phyloP scores from a whole-genome alignment of 2,888 invertebrate genomes.

The Hyles lineata region DNA sequence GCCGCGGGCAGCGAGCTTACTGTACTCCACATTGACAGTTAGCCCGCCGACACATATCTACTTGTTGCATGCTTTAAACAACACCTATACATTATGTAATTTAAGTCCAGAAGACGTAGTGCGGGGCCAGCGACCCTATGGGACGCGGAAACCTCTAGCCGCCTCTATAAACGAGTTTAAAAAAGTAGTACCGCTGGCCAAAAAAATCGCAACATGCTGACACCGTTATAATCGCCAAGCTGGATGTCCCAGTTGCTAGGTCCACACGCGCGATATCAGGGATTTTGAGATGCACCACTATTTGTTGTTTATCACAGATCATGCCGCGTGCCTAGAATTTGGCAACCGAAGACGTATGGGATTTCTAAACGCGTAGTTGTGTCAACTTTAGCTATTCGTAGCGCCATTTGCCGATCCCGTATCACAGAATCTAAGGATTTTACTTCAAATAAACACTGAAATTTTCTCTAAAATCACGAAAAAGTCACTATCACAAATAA shows the following conservation, averaged over 20 bases:
- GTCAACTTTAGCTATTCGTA: conserved; percentile 84
- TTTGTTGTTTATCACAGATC: conserved; percentile 74
- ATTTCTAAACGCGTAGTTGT: conserved; percentile 84
- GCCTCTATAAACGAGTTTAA: conserved; percentile 85
- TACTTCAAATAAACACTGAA: conserved; percentile 75
- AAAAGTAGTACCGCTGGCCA: conserved; percentile 85
- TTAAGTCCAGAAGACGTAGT: conserved; percentile 81
- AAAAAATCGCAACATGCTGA: conserved; percentile 86
- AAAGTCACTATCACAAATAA: conserved; percentile 74
- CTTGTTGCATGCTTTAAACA: conserved; percentile 84
- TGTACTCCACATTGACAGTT: conserved; percentile 85
- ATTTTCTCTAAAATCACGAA: conserved; percentile 70
- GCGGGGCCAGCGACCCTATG: conserved; percentile 84
- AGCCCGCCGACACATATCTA: conserved; percentile 84
- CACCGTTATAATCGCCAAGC: conserved; percentile 86
- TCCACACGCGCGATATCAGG: conserved; percentile 74
- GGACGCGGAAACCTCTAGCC: conserved; percentile 85
- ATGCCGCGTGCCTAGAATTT: conserved; percentile 74
- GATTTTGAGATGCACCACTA: conserved; percentile 78
- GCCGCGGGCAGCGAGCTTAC: conserved; percentile 83
- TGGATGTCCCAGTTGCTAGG: conserved; percentile 84
- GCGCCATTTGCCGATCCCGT: conserved; percentile 84
- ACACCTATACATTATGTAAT: conserved; percentile 85
- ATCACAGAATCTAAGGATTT: conserved; percentile 78
- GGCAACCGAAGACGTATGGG: conserved; percentile 72